These are phyloP conservation scores for Paragorgia papillata DNA, from an alignment of 92 coral and sea anemone genomes.

Conservation along the genomic window DNA sequence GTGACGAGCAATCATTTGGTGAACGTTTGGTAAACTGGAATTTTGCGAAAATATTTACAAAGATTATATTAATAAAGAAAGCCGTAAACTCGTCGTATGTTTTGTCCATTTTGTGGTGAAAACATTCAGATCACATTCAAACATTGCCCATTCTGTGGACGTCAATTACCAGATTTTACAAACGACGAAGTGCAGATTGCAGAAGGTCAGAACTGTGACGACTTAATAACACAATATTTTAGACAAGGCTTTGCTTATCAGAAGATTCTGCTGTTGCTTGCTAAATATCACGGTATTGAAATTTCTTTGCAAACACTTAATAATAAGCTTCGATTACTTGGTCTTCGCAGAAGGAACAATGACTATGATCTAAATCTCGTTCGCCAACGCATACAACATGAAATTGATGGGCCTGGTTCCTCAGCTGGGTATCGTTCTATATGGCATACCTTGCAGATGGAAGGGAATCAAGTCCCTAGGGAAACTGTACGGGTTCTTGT, in stretches of 20 bases:
- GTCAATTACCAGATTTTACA: too few relatives aligned
- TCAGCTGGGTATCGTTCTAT: constrained; percentile 39
- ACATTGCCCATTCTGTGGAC: too few relatives aligned
- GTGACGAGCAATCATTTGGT: too few relatives aligned
- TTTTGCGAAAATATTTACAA: too few relatives aligned
- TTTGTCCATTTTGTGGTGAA: too few relatives aligned
- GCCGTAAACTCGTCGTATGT: too few relatives aligned
- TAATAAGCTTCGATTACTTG: constrained; percentile 33
- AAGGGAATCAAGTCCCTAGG: too few relatives aligned
- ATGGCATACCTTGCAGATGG: constrained; percentile 25
- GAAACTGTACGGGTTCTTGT: constrained; percentile 32
- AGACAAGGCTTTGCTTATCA: constrained; percentile 36
- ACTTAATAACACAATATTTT: constrained; percentile 8
- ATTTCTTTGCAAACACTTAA: constrained; percentile 36
- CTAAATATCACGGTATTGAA: constrained; percentile 40
- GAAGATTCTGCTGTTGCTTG: constrained; percentile 33
- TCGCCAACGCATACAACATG: constrained; percentile 36
- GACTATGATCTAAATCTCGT: constrained; percentile 30
- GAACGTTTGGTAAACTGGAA: too few relatives aligned
- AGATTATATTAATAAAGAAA: too few relatives aligned
- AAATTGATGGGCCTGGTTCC: constrained; percentile 35
- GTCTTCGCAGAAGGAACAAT: constrained; percentile 36
- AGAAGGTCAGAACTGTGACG: background rate
- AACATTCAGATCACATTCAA: too few relatives aligned
- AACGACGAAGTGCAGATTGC: too few relatives aligned